A percentile compares a stretch with the other conserved stretches of the same genome.
These are phyloP conservation scores for Penaeus vannamei DNA, from an alignment of 1,140 invertebrate species.

Conservation along the genomic window DNA sequence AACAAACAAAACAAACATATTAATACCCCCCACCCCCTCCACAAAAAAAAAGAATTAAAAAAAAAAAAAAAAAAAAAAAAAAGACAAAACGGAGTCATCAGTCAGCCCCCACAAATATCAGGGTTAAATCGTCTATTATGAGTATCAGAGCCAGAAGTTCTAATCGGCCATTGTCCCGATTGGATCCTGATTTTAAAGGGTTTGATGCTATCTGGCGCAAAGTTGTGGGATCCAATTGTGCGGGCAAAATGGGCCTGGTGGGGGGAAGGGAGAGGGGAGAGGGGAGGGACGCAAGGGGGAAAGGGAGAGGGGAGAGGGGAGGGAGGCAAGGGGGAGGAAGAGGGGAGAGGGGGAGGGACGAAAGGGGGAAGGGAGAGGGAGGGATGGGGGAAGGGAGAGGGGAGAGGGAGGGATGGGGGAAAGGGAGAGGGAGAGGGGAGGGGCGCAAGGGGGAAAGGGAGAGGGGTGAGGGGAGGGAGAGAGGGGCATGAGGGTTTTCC, in stretches of 20 bases:
- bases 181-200: conserved; percentile 64
- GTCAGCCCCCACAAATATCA: conserved; percentile 37
- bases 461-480: no score
- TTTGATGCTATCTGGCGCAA: conserved; percentile 64
- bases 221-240: conserved; percentile 65
- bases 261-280: not conserved
- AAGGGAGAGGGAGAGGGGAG: no score
- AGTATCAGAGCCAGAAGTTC: conserved; percentile 59
- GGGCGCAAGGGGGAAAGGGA: no score
- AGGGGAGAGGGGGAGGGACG: no score
- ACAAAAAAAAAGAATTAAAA: conserved; percentile 23
- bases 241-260: conserved; percentile 47
- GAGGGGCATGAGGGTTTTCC: no score
- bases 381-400: not conserved
- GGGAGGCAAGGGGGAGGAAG: no score
- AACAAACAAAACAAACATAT: conserved; percentile 13
- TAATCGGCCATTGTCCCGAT: conserved; percentile 57
- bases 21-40: not conserved
- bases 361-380: no score
- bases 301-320: no score
- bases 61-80: not conserved
- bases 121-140: conserved; percentile 62
- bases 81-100: conserved; percentile 19
- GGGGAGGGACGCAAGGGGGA: not conserved
- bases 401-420: not conserved